These are phyloP conservation scores for Hylaea fasciaria DNA, from an alignment of 2,888 invertebrate species.

Conservation along the genomic window DNA sequence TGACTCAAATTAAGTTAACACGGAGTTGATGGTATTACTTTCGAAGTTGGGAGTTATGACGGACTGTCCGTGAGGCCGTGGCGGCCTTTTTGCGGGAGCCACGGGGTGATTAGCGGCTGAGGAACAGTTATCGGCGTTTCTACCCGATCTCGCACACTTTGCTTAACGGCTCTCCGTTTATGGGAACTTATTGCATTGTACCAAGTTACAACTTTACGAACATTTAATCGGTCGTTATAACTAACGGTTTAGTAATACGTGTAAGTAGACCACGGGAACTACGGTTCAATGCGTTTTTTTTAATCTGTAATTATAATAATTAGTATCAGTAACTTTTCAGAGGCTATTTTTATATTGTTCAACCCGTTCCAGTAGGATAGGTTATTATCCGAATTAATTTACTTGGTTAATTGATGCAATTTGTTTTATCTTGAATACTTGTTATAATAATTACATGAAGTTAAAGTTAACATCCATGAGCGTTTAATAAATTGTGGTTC, in stretches of 20 bases:
- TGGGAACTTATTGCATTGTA: conserved; percentile 62
- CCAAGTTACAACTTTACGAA: conserved; percentile 3
- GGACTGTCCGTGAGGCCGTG: conserved; percentile 74
- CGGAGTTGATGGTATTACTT: conserved; percentile 85
- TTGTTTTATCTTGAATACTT: conserved; percentile 14
- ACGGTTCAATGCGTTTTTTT: conserved; percentile 9
- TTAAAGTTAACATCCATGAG: background rate
- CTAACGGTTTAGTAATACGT: conserved; percentile 29
- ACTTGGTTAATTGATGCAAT: conserved; percentile 24
- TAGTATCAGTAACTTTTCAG: conserved; percentile 10
- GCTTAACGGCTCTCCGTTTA: conserved; percentile 65
- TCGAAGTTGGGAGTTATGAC: conserved; percentile 82
- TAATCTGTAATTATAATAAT: conserved; percentile 23
- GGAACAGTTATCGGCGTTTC: conserved; percentile 73
- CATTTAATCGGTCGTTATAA: conserved; percentile 20
- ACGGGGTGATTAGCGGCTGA: conserved; percentile 70
- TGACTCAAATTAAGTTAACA: conserved; percentile 86
- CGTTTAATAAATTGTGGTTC: no score
- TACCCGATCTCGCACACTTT: conserved; percentile 56
- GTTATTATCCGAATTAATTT: background rate
- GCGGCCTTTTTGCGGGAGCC: conserved; percentile 30
- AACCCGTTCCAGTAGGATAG: background rate
- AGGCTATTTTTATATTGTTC: conserved; percentile 16
- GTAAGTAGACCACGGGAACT: conserved; percentile 50
- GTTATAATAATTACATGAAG: conserved; percentile 14